Conservation (phyloP, 2,797 vertebrate genomes). For the Enoplosus armatus region DNA sequence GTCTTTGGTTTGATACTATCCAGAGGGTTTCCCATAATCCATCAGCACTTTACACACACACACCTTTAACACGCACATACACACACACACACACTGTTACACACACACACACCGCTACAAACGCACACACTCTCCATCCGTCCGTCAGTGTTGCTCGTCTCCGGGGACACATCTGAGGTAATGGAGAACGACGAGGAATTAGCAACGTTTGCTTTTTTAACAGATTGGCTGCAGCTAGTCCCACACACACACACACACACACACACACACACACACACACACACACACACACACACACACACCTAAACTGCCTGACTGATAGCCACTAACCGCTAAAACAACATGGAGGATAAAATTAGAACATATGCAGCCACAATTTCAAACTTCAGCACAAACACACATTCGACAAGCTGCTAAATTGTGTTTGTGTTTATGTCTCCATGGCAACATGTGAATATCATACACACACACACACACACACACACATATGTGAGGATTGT, state of each 20-base stretch:
- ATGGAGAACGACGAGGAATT: slow-evolving; percentile 69
- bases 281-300: slow-evolving; percentile 15
- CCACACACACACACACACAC: slow-evolving; percentile 26
- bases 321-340: not conserved
- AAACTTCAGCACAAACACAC: not conserved
- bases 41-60: slow-evolving; percentile 45
- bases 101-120: slow-evolving; percentile 20
- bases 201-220: slow-evolving; percentile 73
- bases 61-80: slow-evolving; percentile 4
- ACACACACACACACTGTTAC: slow-evolving; percentile 20
- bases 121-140: slow-evolving; percentile 33
- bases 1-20: slow-evolving; percentile 67
- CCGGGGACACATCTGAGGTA: slow-evolving; percentile 67
- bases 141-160: slow-evolving; percentile 61
- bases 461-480: slow-evolving; percentile 6
- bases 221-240: slow-evolving; percentile 41
- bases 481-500: not conserved
- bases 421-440: slow-evolving; percentile 8
- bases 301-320: not conserved
- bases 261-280: slow-evolving; percentile 23
- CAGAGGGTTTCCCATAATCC: slow-evolving; percentile 70
- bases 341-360: slow-evolving; percentile 7
- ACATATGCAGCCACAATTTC: not conserved
- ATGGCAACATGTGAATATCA: not conserved
- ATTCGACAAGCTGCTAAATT: not conserved